Base-by-base conservation (phyloP, 2,113 vertebrate species). In the Gobio gobio region DNA sequence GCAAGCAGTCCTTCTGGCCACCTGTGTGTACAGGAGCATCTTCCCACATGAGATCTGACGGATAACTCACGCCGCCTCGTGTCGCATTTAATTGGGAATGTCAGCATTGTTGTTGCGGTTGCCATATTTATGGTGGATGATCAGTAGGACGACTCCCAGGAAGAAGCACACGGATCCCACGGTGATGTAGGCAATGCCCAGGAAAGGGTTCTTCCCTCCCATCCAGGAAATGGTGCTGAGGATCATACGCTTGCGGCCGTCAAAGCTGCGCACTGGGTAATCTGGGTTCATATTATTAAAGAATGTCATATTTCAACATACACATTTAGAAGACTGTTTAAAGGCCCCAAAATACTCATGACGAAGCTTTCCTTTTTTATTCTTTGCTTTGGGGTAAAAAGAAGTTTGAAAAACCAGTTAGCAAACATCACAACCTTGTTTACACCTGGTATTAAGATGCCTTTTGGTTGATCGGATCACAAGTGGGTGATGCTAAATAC, bases 181-280 rank as follows among this genome's bases (percentile, higher is more conserved):
- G 0, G 97, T 95, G 90, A 99, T 99, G 93, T 99, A 99, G 78
- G 98, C 98, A 78, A 99, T 98, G 88, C 98, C 98, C 85, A 99
- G 93, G 93, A 99, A 99, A 29, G 98, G 98, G 91, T 99, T 99
- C 94, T 98, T 99, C 89, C 98, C 98, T 87, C 98, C 98, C 97
- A 99, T 99, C 98, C 98, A 99, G 0, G 97, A 99, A 87, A 99
- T 98, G 83, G 98, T 99, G 95, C 98, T 99, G 89, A 99, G 94
- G 91, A 99, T 98, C 97, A 99, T 97, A 85, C 97, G 95, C 93
- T 99, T 99, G 68, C 97, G 95, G 82, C 98, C 98, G 70, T 98
- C 96, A 83, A 99, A 99, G 92, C 95, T 97, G 89, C 95, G 94
- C 20, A 99, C 98, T 0, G 97, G 98, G 90, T 98, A 99, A 96